These are phyloP conservation scores for Siniperca knerii DNA, from an alignment of 2,113 vertebrate species.

Conservation along the genomic window DNA sequence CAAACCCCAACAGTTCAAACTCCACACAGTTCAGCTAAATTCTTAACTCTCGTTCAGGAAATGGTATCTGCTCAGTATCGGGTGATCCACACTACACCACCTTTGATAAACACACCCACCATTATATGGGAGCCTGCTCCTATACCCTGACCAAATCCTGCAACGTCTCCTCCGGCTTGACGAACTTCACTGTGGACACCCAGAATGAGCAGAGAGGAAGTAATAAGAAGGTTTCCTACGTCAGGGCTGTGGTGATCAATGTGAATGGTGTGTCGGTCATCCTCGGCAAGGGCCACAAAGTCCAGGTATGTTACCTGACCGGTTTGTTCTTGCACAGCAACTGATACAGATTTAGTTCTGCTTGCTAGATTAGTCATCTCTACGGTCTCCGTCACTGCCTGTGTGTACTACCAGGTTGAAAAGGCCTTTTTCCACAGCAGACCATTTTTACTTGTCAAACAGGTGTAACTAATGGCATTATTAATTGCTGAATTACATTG, in stretches of 20 bases:
- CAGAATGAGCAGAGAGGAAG: conserved; percentile 89
- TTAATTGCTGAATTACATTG: neutral
- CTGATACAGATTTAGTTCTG: neutral
- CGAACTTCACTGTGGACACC: conserved; percentile 87
- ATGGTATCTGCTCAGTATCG: conserved; percentile 75
- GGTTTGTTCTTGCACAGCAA: neutral
- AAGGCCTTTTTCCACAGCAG: no score
- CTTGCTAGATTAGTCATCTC: neutral
- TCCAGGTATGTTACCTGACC: conserved; percentile 83
- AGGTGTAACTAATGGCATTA: neutral
- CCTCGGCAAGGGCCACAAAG: conserved; percentile 86
- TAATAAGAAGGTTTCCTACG: conserved; percentile 88
- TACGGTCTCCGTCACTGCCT: neutral
- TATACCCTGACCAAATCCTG: conserved; percentile 90
- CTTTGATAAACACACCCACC: conserved; percentile 83
- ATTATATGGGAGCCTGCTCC: conserved; percentile 93
- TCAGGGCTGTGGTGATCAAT: conserved; percentile 86
- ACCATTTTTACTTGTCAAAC: neutral
- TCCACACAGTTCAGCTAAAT: neutral
- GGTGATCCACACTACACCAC: conserved; percentile 88
- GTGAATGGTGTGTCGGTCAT: conserved; percentile 80
- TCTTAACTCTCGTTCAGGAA: conserved; percentile 42
- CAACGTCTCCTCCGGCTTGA: conserved; percentile 74
- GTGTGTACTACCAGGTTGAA: neutral
- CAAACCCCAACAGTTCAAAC: no score